Evolutionary conservation across 2,113 vertebrate species (phyloP), one percentile per base, ranked within the genome.

Genomic region (Takifugu flavidus): DNA sequence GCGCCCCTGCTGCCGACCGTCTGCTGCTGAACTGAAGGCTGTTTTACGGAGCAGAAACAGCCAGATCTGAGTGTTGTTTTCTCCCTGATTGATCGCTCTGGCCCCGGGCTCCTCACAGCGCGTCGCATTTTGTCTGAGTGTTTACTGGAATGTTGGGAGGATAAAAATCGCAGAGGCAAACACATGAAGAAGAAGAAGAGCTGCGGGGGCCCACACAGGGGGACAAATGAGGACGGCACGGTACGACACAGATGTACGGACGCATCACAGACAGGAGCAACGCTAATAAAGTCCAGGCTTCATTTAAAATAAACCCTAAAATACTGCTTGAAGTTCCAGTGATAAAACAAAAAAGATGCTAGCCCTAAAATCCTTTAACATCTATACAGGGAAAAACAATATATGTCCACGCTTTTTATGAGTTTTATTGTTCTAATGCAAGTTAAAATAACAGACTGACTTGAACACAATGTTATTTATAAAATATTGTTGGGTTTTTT

Each of bases 1-100:
- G 53, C 61, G 60, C 71, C 65, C 51, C 65, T 77, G 82, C 69
- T 65, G 64, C 49, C 78, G 79, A 85, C 73, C 74, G 70, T 71
- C 77, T 85, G 86, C 80, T 77, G 82, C 72, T 86, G 73, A 72
- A 86, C 80, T 71, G 67, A 85, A 82, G 81, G 67, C 77, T 77
- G 82, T 82, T 87, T 88, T 88, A 86, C 86, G 83, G 77, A 84
- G 85, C 75, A 86, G 69, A 84, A 87, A 84, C 76, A 60, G 72
- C 68, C 81, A 58, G 80, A 78, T 82, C 84, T 78, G 59, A 75
- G 72, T 82, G 83, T 86, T 83, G 87, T 84, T 87, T 79, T 80
- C 76, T 58, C 64, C 56, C 76, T 90, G 86, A 90, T 90, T 87
- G 90, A 91, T 89, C 82, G 80, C 79, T 75, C 72, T 62, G 80